phyloP scores from a whole-genome alignment of 2,888 invertebrate genomes.

The Drosophila diplacantha region DNA sequence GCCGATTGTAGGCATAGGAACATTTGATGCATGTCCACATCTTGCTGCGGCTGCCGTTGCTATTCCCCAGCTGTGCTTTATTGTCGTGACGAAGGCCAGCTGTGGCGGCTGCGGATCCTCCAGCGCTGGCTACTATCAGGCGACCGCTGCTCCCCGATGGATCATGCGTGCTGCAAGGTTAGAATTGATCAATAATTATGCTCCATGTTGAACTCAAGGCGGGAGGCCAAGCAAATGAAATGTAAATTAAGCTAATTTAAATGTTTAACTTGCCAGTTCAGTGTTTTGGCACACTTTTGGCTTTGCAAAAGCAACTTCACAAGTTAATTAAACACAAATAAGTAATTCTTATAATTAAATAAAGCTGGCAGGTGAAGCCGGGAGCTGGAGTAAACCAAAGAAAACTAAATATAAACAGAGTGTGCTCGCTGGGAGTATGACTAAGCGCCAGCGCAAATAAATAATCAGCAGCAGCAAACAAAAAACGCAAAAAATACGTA shows the following conservation, averaged over 20 bases:
- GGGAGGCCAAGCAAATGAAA: conserved; percentile 3
- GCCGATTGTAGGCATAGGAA: conserved; percentile 91
- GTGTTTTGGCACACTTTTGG: neutral
- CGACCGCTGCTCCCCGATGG: conserved; percentile 25
- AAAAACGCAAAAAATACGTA: neutral
- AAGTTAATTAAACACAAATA: neutral
- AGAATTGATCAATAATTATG: neutral
- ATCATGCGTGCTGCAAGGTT: conserved; percentile 31
- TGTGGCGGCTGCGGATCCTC: conserved; percentile 4
- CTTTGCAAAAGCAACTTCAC: neutral
- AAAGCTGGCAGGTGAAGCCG: neutral
- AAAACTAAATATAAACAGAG: neutral
- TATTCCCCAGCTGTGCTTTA: conserved; percentile 57
- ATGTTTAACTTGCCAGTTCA: neutral
- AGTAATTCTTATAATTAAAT: neutral
- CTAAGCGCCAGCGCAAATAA: conserved; percentile 17
- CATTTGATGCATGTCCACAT: conserved; percentile 94
- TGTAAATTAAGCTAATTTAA: neutral
- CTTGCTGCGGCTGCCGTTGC: conserved; percentile 75
- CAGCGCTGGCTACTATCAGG: conserved; percentile 8
- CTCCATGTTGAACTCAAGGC: neutral
- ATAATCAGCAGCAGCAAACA: conserved; percentile 17
- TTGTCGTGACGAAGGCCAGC: conserved; percentile 68
- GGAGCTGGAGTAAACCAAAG: conserved; percentile 2
- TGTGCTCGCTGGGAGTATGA: neutral